These are phyloP conservation scores for Clarias platycephalus DNA, from an alignment of 2,797 vertebrate genomes.

Conservation along the genomic window DNA sequence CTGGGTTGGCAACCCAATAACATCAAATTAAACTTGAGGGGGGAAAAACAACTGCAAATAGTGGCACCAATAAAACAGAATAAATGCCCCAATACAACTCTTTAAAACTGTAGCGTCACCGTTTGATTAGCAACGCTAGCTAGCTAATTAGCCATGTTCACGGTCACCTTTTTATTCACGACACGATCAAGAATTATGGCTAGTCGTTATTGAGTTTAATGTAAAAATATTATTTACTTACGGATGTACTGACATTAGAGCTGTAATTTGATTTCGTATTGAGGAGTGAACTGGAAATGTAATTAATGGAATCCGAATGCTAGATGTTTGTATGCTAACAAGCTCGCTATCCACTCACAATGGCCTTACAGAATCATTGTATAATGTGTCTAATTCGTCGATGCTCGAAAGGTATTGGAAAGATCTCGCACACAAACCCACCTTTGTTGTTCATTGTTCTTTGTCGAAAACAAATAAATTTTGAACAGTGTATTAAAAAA, in stretches of 20 bases:
- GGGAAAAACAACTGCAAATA: neutral
- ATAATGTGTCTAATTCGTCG: neutral
- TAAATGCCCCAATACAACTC: too few relatives aligned
- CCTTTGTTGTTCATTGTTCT: slow-evolving; percentile 83
- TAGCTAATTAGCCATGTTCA: slow-evolving; percentile 2
- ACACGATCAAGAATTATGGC: neutral
- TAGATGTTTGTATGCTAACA: slow-evolving; percentile 9
- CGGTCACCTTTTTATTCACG: slow-evolving; percentile 7
- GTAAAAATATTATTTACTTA: neutral
- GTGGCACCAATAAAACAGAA: neutral
- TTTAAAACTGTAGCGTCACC: neutral
- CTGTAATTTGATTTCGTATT: neutral
- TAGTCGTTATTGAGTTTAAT: neutral
- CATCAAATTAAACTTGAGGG: neutral
- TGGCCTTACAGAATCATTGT: neutral
- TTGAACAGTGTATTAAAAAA: neutral
- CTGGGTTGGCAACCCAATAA: neutral
- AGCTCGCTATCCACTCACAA: neutral
- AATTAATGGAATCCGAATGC: neutral
- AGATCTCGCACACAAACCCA: slow-evolving; percentile 39
- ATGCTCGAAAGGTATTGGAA: neutral
- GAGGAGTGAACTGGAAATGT: neutral
- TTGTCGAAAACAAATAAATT: slow-evolving; percentile 9
- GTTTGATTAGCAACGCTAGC: neutral
- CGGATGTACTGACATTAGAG: neutral